Percentiles rank a stretch among this genome's conserved stretches.
These are phyloP conservation scores for Dascyllus trimaculatus DNA, from an alignment of 2,113 vertebrate genomes.

Conservation along the genomic window DNA sequence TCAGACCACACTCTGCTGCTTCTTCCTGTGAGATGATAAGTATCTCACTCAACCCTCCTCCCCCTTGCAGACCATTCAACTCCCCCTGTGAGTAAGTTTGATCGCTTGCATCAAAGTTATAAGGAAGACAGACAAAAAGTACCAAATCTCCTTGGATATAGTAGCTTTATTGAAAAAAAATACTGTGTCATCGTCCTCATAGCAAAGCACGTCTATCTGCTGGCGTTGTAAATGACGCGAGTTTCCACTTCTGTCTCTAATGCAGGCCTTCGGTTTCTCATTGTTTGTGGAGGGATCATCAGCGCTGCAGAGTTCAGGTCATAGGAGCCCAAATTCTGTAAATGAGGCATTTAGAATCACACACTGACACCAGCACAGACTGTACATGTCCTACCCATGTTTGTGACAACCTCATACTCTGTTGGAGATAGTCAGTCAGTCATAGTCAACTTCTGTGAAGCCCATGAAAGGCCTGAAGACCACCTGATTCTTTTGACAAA, in stretches of 20 bases:
- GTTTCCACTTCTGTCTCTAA: constrained; percentile 4
- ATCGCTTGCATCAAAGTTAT: background rate
- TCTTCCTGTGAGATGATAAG: background rate
- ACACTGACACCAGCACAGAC: too few species aligned
- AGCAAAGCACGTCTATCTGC: constrained; percentile 8
- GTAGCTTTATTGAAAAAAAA: background rate
- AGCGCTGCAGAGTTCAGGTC: constrained; percentile 6
- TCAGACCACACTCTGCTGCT: constrained; percentile 4
- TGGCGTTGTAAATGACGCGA: constrained; percentile 8
- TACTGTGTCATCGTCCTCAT: too few species aligned
- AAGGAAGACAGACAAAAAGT: background rate
- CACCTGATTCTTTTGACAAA: too few species aligned
- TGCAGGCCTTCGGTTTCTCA: background rate
- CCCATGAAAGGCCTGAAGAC: too few species aligned
- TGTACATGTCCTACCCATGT: too few species aligned
- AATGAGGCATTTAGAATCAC: background rate
- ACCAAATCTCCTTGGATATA: background rate
- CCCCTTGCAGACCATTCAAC: background rate
- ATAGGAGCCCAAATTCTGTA: constrained; percentile 17
- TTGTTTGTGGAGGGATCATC: background rate
- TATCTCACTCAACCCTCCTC: background rate
- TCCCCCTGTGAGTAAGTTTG: background rate
- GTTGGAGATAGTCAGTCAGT: background rate
- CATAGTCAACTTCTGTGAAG: background rate
- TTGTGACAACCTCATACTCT: background rate